Base-by-base conservation (phyloP, 2,797 vertebrate species). In the Sebastiscus tertius region DNA sequence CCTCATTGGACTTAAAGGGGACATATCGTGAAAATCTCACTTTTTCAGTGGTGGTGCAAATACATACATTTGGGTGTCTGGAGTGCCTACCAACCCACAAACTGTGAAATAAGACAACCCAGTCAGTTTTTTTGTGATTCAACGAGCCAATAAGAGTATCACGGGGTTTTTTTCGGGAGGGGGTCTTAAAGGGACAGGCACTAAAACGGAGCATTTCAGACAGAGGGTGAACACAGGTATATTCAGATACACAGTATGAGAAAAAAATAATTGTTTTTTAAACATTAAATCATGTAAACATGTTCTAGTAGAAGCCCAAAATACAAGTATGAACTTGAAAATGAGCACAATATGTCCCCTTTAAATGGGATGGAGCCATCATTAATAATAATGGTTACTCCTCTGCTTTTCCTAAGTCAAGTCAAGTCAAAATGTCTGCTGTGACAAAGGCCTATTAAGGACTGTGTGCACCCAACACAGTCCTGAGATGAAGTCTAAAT, bases 21-120 rank as follows among this genome's bases (percentile, higher is more conserved):
- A n/a, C 59, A 33, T 33, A 61, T 4, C 0, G 5, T 20, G 26
- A 29, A 60, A 10, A 60, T 0, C 27, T 31, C 8, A 42, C 39
- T 42, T 42, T 16, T 6, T 42, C 39, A 42, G 39, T 42, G 39
- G 5, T 16, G 16, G 14, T 42, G 6, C 5, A 24, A 24, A 24
- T 24, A 42, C 39, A 42, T 16, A 42, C 39, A 42, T 42, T 16
- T 42, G 14, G 39, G 39, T 42, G 14, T 42, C 39, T 42, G 39
- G 39, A 42, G 39, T 42, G 39, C 14, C 14, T 42, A 42, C 39
- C 39, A 42, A 42, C 39, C 1, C 14, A 42, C 39, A 42, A 42
- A 42, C 39, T 42, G 39, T 42, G 39, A 42, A 42, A 42, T 16
- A 42, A 42, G 39, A 42, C 39, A 42, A 42, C 39, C 39, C 39